phyloP scores from a whole-genome alignment of 92 coral and sea anemone species.

The Umimayanthus kanabou region DNA sequence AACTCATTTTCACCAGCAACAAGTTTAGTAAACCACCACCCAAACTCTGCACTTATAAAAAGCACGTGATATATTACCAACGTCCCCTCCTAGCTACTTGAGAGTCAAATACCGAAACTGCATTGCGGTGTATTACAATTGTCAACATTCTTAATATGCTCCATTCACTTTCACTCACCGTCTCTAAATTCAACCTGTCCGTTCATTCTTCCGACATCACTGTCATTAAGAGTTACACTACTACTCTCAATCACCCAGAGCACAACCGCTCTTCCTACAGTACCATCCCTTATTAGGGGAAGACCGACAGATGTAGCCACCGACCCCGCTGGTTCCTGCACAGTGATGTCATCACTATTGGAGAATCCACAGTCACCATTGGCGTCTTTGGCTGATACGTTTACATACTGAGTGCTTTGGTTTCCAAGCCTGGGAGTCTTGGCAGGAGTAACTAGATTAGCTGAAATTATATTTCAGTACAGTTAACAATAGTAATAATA shows the following conservation, averaged over 20 bases:
- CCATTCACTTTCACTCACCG: constrained; percentile 54
- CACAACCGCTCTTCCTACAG: constrained; percentile 72
- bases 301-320: constrained; percentile 47
- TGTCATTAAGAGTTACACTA: constrained; percentile 53
- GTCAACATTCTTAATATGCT: background rate
- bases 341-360: constrained; percentile 52
- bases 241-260: constrained; percentile 72
- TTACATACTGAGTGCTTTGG: constrained; percentile 58
- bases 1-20: background rate
- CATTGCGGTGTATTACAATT: background rate
- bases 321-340: constrained; percentile 78
- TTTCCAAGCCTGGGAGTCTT: constrained; percentile 79
- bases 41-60: background rate
- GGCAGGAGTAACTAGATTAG: constrained; percentile 57
- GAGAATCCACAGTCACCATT: constrained; percentile 93
- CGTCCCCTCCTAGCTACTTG: background rate
- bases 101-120: constrained; percentile 8
- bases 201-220: constrained; percentile 65
- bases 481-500: background rate
- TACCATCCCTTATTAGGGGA: constrained; percentile 79
- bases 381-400: constrained; percentile 77
- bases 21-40: background rate
- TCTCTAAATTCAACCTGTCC: constrained; percentile 76
- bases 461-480: constrained; percentile 38
- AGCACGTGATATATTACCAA: background rate